A percentile compares a stretch with the other conserved stretches of the same genome.
Evolutionary conservation across 2,797 vertebrate genomes (phyloP).

Genomic region (Aplochiton taeniatus): DNA sequence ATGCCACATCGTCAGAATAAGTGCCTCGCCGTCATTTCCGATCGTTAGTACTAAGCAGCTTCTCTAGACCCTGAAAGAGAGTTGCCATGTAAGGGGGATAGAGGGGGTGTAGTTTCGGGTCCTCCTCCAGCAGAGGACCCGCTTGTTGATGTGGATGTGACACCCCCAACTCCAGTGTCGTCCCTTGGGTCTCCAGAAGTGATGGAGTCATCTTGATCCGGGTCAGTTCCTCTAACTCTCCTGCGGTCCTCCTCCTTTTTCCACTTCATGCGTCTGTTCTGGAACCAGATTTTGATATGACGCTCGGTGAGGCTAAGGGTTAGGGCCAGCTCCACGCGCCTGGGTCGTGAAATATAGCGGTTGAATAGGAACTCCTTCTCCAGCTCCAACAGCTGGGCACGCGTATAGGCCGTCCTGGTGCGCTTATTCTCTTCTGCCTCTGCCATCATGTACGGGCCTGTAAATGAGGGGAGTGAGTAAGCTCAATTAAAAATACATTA

Average conservation of each 20-base stretch:
- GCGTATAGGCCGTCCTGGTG: conserved; percentile 94
- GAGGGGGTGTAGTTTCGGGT: conserved; percentile 54
- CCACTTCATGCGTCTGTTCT: conserved; percentile 97
- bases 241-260: conserved; percentile 98
- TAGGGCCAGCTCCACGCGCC: conserved; percentile 93
- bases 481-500: not conserved
- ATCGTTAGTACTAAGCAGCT: conserved; percentile 66
- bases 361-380: conserved; percentile 99
- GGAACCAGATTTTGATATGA: conserved; percentile 98
- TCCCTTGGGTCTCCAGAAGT: conserved; percentile 87
- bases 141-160: conserved; percentile 39
- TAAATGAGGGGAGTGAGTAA: not conserved
- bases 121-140: conserved; percentile 27
- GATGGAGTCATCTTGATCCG: conserved; percentile 91
- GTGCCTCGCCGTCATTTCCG: not conserved
- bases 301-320: conserved; percentile 95
- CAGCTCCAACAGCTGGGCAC: conserved; percentile 93
- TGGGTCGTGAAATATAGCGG: conserved; percentile 95
- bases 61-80: conserved; percentile 55
- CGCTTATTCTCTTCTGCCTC: conserved; percentile 95
- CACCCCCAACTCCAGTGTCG: conserved; percentile 47
- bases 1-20: conserved; percentile 4
- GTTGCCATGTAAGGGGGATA: conserved; percentile 67
- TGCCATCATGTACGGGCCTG: conserved; percentile 83
- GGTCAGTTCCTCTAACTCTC: conserved; percentile 73